A percentile compares a stretch with the other conserved stretches of the same genome.
Evolutionary conservation across 1,140 invertebrate genomes (phyloP).

Genomic region (Drosophila jambulina): DNA sequence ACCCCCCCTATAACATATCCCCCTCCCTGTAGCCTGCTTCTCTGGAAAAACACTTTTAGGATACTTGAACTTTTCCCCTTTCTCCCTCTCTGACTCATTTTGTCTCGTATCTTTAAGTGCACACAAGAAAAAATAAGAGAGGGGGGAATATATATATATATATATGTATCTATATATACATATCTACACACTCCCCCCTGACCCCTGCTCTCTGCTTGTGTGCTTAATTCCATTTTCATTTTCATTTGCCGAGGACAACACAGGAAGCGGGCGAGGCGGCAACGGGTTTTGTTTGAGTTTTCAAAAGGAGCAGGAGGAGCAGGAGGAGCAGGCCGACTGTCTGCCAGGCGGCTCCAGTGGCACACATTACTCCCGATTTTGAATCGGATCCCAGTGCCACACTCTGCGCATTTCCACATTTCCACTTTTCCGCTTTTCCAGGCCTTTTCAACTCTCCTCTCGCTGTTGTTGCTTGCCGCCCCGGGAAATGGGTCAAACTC

Average conservation of each 20-base stretch:
- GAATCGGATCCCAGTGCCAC: conserved; percentile 11
- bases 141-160: neutral
- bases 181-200: neutral
- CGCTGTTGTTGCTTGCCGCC: neutral
- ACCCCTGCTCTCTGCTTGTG: conserved; percentile 32
- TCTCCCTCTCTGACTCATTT: neutral
- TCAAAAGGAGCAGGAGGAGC: conserved; percentile 12
- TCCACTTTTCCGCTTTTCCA: conserved; percentile 18
- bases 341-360: conserved; percentile 9
- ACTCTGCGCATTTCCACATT: conserved; percentile 6
- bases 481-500: conserved; percentile 61
- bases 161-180: neutral
- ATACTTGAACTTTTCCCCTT: conserved; percentile 60
- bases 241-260: conserved; percentile 59
- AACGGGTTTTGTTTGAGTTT: conserved; percentile 60
- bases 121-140: conserved; percentile 10
- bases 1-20: neutral
- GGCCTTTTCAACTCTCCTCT: neutral
- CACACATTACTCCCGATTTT: conserved; percentile 28
- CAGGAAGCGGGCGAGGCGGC: conserved; percentile 5
- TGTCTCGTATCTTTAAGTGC: conserved; percentile 31
- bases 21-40: neutral
- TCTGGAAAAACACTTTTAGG: conserved; percentile 49
- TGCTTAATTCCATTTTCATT: conserved; percentile 79
- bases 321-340: neutral